Base-by-base conservation (phyloP, 92 coral and sea anemone species). In the Epizoanthus fatuus region DNA sequence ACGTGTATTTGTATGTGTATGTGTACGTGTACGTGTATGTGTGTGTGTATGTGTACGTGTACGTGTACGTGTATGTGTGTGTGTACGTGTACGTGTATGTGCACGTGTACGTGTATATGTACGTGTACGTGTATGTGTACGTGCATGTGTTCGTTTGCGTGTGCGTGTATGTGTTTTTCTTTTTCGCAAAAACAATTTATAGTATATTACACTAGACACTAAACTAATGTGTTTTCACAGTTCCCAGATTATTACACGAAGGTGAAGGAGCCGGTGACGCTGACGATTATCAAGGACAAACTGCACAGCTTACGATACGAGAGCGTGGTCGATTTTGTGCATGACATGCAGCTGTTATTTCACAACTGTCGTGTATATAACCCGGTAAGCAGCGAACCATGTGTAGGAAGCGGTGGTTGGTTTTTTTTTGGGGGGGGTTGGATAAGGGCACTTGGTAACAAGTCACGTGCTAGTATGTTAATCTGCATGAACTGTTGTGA, bases 301-400 rank as follows among this genome's bases (percentile, higher is more conserved):
- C 93, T 97, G 16, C 94, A 93, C 73, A 63, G 93, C 22, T 77
- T 91, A 5, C 84, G 80, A 44, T 97, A 97, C 54, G 90, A 90
- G 25, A 95, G 97, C 0, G 95, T 93, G 4, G 88, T 95, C 68
- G 98, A 95, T 49, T 97, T 97, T 59, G 95, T 97, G 9, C 86
- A 84, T 2, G 99, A 97, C 85, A 84, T 97, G 67, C 90, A 94
- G 58, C 83, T 89, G 53, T 82, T 97, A 74, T 87, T 97, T 81
- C 85, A 77, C 32, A 97, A 97, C 94, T 97, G 99, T 68, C 84
- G 35, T 7, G 56, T 54, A 2, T 97, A 84, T 84, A 97, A 97
- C 86, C 64, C 74, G 93, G 99, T 97, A 80, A 62, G 88, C 35
- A 74, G 59, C 25, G 7, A 3, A 74, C 52, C 52, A 47, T 47